phyloP scores from a whole-genome alignment of 2,113 vertebrate genomes.

The Ceyx margarethae region DNA sequence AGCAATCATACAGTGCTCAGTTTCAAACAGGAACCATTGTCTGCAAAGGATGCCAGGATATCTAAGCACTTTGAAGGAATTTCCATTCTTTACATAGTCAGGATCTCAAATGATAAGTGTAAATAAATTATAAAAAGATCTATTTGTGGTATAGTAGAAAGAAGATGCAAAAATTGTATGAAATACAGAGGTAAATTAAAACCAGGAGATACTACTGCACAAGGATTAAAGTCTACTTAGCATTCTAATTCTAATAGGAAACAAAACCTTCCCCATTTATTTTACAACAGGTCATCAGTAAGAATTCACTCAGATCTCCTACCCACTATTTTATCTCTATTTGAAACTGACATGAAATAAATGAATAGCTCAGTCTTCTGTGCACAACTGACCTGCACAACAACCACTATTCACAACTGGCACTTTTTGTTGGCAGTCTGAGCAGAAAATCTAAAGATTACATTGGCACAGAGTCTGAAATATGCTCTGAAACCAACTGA shows the following conservation, averaged over 20 bases:
- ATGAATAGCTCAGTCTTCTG: constrained; percentile 51
- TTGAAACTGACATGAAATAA: neutral
- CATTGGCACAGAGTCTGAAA: constrained; percentile 47
- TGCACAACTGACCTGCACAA: constrained; percentile 39
- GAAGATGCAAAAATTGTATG: neutral
- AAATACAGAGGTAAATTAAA: neutral
- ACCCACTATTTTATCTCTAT: constrained; percentile 5
- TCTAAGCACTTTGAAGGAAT: neutral
- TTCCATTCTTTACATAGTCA: neutral
- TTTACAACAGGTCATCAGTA: neutral
- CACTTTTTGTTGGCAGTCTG: constrained; percentile 58
- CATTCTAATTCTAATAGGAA: neutral
- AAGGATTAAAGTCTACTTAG: neutral
- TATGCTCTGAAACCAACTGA: constrained; percentile 32
- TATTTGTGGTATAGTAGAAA: neutral
- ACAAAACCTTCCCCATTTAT: neutral
- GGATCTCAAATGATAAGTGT: neutral
- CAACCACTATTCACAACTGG: constrained; percentile 55
- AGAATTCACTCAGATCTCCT: neutral
- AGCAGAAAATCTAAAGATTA: constrained; percentile 62
- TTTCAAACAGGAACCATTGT: neutral
- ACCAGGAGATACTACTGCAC: neutral
- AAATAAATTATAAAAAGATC: neutral
- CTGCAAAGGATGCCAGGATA: neutral
- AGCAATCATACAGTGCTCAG: neutral